Evolutionary conservation across 2,888 invertebrate species (phyloP).

Genomic region (Cosmia pyralina): DNA sequence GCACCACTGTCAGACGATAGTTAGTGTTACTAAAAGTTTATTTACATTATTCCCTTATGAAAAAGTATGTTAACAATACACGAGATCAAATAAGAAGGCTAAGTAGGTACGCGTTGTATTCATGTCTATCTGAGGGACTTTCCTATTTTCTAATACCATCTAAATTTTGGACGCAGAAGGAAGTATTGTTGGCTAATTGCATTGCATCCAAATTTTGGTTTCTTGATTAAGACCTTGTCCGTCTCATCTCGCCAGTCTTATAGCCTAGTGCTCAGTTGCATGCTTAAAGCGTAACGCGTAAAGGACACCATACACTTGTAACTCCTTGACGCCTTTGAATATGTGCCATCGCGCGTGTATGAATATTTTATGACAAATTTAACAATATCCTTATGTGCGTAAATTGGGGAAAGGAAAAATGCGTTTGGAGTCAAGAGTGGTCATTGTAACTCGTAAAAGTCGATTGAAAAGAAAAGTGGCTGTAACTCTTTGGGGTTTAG

Average conservation of each 20-base stretch:
- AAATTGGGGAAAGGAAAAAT: conserved; percentile 24
- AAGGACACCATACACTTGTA: conserved; percentile 59
- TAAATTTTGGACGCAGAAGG: neutral
- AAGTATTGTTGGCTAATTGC: neutral
- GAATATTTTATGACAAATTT: conserved; percentile 47
- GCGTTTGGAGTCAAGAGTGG: conserved; percentile 26
- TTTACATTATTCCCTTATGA: neutral
- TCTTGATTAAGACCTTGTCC: neutral
- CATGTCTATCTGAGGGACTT: neutral
- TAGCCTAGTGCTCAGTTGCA: conserved; percentile 62
- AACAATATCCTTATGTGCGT: conserved; percentile 46
- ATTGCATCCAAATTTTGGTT: neutral
- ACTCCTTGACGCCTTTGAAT: conserved; percentile 53
- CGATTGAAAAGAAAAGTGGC: conserved; percentile 49
- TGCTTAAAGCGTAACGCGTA: conserved; percentile 65
- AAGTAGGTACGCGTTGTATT: neutral
- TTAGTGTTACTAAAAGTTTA: neutral
- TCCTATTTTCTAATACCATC: neutral
- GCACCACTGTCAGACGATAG: neutral
- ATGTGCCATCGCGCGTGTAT: conserved; percentile 38
- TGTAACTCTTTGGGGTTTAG: conserved; percentile 20
- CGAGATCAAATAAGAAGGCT: too few species aligned
- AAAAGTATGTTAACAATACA: neutral
- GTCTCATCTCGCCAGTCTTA: conserved; percentile 30
- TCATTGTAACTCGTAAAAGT: conserved; percentile 34